Base-by-base conservation (phyloP, 2,888 invertebrate species). In the Dicyrtomina minuta region DNA sequence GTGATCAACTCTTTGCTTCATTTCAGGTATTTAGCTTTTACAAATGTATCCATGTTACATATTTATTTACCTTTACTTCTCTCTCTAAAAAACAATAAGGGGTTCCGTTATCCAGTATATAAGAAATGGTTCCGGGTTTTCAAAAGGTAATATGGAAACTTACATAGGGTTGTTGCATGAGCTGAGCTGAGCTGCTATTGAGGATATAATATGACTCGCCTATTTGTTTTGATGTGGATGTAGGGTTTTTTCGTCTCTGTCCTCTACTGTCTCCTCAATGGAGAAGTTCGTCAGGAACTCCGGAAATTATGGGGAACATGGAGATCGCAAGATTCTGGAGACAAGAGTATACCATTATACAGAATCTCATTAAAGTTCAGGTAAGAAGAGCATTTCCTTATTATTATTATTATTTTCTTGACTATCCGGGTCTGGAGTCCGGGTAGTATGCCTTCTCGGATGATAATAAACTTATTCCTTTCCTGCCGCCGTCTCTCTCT, bases 201-300 rank as follows among this genome's bases (percentile, higher is more conserved):
- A n/a, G n/a, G n/a, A n/a, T n/a, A n/a, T n/a, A n/a, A n/a, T n/a
- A n/a, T n/a, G n/a, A n/a, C n/a, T n/a, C n/a, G n/a, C n/a, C n/a
- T n/a, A n/a, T n/a, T n/a, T n/a, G n/a, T n/a, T n/a, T n/a, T n/a
- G 33, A 33, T 58, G 4, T 41, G n/a, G 13, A 27, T 81, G 58
- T 81, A 89, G 88, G 89, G 89, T 22, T 87, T 87, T 77, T 86
- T 88, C 77, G 87, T 89, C 15, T 87, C 89, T 0, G 82, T 89
- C 27, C 82, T 89, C 13, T 89, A 88, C 79, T 89, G 89, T 80
- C 88, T 89, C 78, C 78, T 89, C 72, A 89, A 89, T 79, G 87
- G 87, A 15, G 89, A 89, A 82, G 89, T 89, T 1, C 83, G 85
- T 64, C 78, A 84, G 1, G 87, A 87, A 79, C 79, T 87, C 26